Evolutionary conservation across 2,888 invertebrate genomes (phyloP).

Genomic region (Clitarchus hookeri): DNA sequence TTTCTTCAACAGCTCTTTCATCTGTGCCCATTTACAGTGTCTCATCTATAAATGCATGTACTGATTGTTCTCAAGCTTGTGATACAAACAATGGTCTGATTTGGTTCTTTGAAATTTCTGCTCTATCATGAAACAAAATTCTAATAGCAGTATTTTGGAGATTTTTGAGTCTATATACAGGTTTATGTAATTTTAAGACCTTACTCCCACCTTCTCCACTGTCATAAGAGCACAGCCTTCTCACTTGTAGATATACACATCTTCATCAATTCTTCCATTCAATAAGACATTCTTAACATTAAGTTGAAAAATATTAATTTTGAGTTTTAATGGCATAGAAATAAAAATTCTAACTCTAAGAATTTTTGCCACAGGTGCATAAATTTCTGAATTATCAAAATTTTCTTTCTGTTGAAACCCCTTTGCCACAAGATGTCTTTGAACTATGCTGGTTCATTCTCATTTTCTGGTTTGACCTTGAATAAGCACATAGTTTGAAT

Average conservation of each 20-base stretch:
- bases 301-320: not conserved
- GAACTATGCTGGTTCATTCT: not conserved
- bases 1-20: not conserved
- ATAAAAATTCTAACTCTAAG: not conserved
- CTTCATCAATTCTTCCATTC: not conserved
- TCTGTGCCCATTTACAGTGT: not conserved
- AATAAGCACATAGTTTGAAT: not conserved
- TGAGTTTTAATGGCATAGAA: not conserved
- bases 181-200: not conserved
- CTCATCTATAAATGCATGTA: not conserved
- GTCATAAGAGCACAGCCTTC: not conserved
- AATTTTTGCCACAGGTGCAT: not conserved
- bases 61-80: not conserved
- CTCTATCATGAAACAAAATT: not conserved
- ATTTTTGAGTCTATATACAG: not conserved
- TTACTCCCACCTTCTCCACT: not conserved
- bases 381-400: not conserved
- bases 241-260: not conserved
- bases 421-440: not conserved
- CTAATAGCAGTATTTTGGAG: not conserved
- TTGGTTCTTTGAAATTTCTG: not conserved
- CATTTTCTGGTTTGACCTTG: not conserved
- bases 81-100: not conserved
- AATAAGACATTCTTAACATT: not conserved
- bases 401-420: not conserved